These are phyloP conservation scores for Arvicanthis niloticus DNA, from an alignment of 2,113 vertebrate species.

Conservation along the genomic window DNA sequence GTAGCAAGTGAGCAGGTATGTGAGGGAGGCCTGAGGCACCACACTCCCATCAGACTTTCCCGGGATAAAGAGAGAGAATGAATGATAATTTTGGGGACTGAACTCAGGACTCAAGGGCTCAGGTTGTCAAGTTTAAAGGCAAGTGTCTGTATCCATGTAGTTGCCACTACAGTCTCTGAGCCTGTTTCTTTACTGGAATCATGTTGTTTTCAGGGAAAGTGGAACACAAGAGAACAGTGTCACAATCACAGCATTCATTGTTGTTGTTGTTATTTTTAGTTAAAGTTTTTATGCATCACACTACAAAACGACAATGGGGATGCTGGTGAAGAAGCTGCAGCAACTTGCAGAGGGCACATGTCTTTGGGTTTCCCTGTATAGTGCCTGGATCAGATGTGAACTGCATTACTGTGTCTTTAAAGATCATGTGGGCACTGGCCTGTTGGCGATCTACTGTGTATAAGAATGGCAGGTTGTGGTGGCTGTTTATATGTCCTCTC, in stretches of 20 bases:
- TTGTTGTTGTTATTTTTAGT: not conserved
- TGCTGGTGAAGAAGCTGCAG: not conserved
- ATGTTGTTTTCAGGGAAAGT: not conserved
- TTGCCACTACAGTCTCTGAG: not conserved
- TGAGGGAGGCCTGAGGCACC: not conserved
- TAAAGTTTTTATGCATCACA: not conserved
- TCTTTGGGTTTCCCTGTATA: not conserved
- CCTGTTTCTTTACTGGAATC: not conserved
- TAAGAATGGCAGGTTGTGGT: not conserved
- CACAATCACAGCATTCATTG: not conserved
- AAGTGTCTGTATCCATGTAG: not conserved
- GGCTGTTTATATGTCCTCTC: not conserved
- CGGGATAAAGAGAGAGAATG: not conserved
- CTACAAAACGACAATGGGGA: not conserved
- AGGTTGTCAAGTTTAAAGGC: not conserved
- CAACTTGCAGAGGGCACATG: accelerated
- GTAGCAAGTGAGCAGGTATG: not conserved
- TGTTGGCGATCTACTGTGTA: accelerated
- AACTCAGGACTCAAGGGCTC: not conserved
- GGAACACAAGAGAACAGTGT: not conserved
- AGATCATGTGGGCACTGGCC: not conserved
- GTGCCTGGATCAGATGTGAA: not conserved
- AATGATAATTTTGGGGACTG: not conserved
- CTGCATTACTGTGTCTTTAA: accelerated
- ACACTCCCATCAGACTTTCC: not conserved